Conservation (phyloP, 2,888 invertebrate genomes). For the Metellina segmentata region DNA sequence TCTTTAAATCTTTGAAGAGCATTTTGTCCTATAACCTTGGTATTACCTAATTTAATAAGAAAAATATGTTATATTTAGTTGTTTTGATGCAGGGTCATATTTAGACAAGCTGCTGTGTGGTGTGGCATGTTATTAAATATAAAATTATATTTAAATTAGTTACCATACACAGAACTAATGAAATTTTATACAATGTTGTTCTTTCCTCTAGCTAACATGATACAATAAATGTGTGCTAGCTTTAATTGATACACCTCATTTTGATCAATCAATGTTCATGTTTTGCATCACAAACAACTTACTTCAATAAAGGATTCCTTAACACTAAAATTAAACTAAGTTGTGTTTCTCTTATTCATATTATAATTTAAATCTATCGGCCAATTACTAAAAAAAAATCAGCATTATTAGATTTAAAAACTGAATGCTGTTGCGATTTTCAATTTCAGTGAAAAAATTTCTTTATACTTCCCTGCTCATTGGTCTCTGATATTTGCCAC, state of each 20-base stretch:
- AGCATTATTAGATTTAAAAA: too few species aligned
- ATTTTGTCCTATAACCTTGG: conserved; percentile 94
- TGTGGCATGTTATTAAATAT: not conserved
- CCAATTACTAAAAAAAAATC: too few species aligned
- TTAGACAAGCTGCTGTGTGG: not conserved
- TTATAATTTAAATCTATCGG: not conserved
- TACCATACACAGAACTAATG: too few species aligned
- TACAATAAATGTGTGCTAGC: not conserved
- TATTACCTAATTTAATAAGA: conserved; percentile 85
- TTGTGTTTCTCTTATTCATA: not conserved
- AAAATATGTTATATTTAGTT: not conserved
- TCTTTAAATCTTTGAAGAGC: conserved; percentile 87
- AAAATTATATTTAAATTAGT: too few species aligned
- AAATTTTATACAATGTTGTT: too few species aligned
- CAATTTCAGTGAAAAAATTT: too few species aligned
- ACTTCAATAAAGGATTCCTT: not conserved
- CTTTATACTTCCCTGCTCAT: too few species aligned
- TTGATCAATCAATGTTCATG: not conserved
- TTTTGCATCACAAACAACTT: not conserved
- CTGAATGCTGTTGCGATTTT: too few species aligned
- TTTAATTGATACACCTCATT: not conserved
- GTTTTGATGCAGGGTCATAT: not conserved
- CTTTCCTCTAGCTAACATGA: too few species aligned
- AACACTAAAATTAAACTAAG: too few species aligned
- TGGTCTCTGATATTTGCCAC: too few species aligned